Percentiles rank a stretch among this genome's conserved stretches.
Evolutionary conservation across 2,797 vertebrate species (phyloP).

Genomic region (Premnoplex brunnescens): DNA sequence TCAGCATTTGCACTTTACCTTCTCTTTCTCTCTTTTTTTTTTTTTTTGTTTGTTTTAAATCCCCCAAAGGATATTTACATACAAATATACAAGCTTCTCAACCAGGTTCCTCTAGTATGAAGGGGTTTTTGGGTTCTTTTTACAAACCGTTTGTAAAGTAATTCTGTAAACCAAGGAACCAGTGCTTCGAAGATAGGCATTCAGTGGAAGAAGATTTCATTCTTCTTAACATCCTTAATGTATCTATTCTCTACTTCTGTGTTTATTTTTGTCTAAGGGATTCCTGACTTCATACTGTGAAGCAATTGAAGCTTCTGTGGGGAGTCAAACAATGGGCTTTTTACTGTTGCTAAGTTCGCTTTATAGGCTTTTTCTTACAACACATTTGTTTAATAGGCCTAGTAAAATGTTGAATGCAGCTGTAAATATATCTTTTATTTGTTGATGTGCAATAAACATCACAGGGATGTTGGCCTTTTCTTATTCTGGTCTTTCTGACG

Average conservation of each 20-base stretch:
- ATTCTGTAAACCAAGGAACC: background rate
- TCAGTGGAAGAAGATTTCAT: conserved; percentile 1
- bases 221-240: conserved; percentile 11
- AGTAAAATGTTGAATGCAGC: conserved; percentile 52
- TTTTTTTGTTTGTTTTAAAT: background rate
- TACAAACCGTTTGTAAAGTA: background rate
- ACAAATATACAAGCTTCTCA: background rate
- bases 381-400: conserved; percentile 55
- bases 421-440: conserved; percentile 62
- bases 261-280: conserved; percentile 65
- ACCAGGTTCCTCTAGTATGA: background rate
- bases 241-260: conserved; percentile 15
- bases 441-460: conserved; percentile 44
- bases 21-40: background rate
- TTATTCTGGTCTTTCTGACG: conserved; percentile 42
- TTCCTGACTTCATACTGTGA: conserved; percentile 66
- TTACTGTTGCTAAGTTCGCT: conserved; percentile 60
- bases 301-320: conserved; percentile 55
- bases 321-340: conserved; percentile 52
- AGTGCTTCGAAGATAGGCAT: background rate
- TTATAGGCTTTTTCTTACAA: conserved; percentile 46
- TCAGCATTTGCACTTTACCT: background rate
- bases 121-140: background rate
- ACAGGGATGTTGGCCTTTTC: conserved; percentile 24
- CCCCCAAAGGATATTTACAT: background rate